These are phyloP conservation scores for Grus americana DNA, from an alignment of 2,113 vertebrate genomes.

Conservation along the genomic window DNA sequence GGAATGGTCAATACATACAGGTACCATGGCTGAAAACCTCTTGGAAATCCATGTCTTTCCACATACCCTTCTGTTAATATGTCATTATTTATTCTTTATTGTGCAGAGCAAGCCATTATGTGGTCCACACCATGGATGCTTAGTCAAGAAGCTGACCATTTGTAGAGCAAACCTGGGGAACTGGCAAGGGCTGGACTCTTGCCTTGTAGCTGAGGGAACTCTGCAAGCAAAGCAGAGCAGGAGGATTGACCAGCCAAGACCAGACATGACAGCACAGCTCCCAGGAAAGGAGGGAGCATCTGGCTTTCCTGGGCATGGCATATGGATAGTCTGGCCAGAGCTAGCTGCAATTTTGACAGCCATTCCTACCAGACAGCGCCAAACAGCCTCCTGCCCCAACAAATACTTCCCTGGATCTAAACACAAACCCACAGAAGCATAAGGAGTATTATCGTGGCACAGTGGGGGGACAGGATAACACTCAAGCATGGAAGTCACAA, in stretches of 20 bases:
- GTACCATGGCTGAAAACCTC: neutral
- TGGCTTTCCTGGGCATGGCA: neutral
- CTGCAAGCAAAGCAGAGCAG: neutral
- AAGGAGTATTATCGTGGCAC: neutral
- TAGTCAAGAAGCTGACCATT: neutral
- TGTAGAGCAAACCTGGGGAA: neutral
- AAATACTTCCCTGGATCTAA: neutral
- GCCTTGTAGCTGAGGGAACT: neutral
- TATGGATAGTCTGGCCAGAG: neutral
- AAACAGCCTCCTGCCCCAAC: neutral
- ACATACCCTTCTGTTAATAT: neutral
- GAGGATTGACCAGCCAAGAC: neutral
- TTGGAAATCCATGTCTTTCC: neutral
- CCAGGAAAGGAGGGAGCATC: neutral
- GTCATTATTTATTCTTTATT: neutral
- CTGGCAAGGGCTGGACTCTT: neutral
- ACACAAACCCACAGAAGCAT: neutral
- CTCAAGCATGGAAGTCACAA: neutral
- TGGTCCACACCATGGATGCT: neutral
- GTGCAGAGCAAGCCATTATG: neutral
- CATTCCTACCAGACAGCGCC: neutral
- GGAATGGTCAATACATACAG: neutral
- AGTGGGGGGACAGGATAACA: neutral
- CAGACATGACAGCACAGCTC: neutral
- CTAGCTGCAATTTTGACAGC: neutral